A percentile compares a stretch with the other conserved stretches of the same genome.
Conservation (phyloP, 37 sponge, comb jelly and placozoan species). For the Dysidea cf. avara region DNA sequence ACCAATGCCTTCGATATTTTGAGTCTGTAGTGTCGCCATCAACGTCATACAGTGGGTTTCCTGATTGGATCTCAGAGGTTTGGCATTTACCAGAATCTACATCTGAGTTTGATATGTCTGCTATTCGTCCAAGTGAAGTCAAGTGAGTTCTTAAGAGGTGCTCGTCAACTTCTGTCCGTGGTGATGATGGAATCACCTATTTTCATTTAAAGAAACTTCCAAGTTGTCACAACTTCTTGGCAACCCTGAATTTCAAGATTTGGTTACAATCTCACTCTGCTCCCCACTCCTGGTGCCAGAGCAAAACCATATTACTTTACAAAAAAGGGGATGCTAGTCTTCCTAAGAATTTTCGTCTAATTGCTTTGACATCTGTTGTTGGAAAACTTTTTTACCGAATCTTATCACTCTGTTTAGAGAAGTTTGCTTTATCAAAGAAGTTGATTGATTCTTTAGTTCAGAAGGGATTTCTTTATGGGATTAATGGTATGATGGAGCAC, state of each 20-base stretch:
- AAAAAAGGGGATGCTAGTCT: not conserved
- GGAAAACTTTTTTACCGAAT: not conserved
- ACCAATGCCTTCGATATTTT: no score
- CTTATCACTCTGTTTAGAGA: not conserved
- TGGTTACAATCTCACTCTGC: not conserved
- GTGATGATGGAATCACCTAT: constrained; percentile 3
- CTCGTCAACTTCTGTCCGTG: not conserved
- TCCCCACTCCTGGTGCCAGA: not conserved
- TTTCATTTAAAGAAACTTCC: no score
- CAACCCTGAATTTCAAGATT: constrained; percentile 2
- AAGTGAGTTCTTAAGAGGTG: not conserved
- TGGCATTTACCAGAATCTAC: no score
- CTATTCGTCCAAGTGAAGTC: no score
- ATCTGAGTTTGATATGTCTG: no score
- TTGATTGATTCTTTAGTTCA: constrained; percentile 6
- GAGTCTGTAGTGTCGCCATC: no score
- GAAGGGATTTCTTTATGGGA: constrained; percentile 17
- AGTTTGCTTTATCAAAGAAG: not conserved
- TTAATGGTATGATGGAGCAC: constrained; percentile 25
- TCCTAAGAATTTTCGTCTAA: constrained; percentile 9
- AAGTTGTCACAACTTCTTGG: no score
- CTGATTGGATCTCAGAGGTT: no score
- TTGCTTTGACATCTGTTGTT: constrained; percentile 11
- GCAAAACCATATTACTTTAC: not conserved
- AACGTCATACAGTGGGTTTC: no score